Evolutionary conservation across 2,113 vertebrate species (phyloP), one percentile per base, ranked within the genome.

Genomic region (Urocitellus parryii): DNA sequence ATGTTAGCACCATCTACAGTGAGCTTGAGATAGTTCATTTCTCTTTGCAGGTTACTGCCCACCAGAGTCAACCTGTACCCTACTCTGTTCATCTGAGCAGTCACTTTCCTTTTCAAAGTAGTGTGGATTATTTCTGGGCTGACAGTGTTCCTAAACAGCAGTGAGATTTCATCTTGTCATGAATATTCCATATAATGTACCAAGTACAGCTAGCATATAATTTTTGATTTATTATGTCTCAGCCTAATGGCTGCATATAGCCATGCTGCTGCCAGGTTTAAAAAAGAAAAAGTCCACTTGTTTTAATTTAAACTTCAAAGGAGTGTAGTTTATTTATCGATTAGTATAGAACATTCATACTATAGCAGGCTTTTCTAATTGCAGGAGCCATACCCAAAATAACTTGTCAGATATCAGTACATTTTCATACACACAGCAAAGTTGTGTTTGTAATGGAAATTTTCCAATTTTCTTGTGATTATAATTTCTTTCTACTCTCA

Each of bases 401-500:
- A 56, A 89, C 77, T 29, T 92, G 8, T 45, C 39, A 58, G 34
- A 20, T 48, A 81, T 42, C 16, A 22, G 10, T 70, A 12, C 16
- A 18, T 37, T 68, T 76, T 51, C 13, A 81, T n/a, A 76, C 16
- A 63, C 18, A 48, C 0, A 89, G 34, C 39, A 88, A 88, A 78
- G 68, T 34, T 79, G 88, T 73, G 22, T 37, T 74, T 70, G 77
- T 53, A 80, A 92, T 93, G 42, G 27, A 25, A 81, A 78, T 39
- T 88, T 65, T 24, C 67, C 45, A 51, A 82, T 56, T 91, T 90
- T 86, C 65, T 12, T n/a, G 0, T 58, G 68, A 78, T 92, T 79
- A 76, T 83, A 67, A 90, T 94, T 83, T 91, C 88, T 72, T 61
- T 56, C 56, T 95, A 53, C 18, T 92, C 82, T 92, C 65, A 86